Evolutionary conservation across 2,113 vertebrate genomes (phyloP).

Genomic region (Colistium nudipinnis): DNA sequence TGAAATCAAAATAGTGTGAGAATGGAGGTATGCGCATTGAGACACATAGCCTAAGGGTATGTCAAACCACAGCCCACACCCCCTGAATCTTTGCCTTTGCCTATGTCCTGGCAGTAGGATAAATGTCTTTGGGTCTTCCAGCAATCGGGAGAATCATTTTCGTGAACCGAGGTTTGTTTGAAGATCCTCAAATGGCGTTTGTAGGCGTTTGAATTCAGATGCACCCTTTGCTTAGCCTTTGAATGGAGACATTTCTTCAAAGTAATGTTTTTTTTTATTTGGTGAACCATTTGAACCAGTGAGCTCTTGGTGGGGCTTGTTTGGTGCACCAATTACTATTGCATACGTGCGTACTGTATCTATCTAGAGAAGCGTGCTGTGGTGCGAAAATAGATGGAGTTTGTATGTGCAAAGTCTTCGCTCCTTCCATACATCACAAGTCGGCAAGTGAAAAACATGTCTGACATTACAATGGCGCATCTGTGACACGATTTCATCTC

Average conservation of each 20-base stretch:
- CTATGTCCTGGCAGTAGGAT: not conserved
- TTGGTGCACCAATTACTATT: not conserved
- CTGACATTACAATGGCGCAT: not conserved
- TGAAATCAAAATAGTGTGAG: constrained; percentile 7
- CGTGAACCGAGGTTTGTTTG: not conserved
- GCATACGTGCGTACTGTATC: not conserved
- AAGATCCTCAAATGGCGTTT: no score
- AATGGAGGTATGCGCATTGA: not conserved
- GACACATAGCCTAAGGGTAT: not conserved
- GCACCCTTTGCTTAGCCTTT: constrained; percentile 87
- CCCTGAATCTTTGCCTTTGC: constrained; percentile 2
- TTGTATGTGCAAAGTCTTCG: not conserved
- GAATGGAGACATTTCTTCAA: not conserved
- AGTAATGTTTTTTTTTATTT: constrained; percentile 14
- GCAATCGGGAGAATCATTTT: not conserved
- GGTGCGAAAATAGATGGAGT: not conserved
- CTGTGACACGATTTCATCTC: constrained; percentile 14
- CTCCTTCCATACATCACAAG: not conserved
- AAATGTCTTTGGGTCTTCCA: not conserved
- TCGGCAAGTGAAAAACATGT: not conserved
- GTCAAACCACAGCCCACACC: not conserved
- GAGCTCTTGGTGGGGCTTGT: constrained; percentile 1
- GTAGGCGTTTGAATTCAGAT: no score
- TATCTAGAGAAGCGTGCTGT: not conserved
- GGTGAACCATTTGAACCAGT: not conserved